Conservation (phyloP, 2,113 vertebrate species). For the Oreocharis arfaki region DNA sequence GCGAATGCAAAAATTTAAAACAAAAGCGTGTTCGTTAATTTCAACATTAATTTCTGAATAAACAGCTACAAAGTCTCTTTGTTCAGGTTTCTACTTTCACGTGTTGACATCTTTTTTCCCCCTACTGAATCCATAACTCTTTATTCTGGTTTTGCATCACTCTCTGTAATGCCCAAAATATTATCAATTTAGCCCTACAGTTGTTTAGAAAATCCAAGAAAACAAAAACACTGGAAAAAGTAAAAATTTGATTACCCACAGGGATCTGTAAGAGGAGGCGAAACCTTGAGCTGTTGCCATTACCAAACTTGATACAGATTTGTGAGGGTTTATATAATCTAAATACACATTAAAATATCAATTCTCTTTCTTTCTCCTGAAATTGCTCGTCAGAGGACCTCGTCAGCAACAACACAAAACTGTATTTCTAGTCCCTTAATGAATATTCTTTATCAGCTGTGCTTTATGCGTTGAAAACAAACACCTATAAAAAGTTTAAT, state of each 20-base stretch:
- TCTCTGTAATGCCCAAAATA: neutral
- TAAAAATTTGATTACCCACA: neutral
- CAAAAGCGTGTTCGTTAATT: neutral
- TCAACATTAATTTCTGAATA: neutral
- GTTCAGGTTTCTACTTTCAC: neutral
- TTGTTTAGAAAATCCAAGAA: neutral
- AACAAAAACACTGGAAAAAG: neutral
- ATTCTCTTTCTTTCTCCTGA: neutral
- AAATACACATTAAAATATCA: neutral
- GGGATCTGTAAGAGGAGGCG: neutral
- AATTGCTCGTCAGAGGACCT: neutral
- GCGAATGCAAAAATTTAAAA: neutral
- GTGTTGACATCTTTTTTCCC: neutral
- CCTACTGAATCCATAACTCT: neutral
- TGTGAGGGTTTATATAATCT: neutral
- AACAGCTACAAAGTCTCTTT: neutral
- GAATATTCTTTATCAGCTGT: constrained; percentile 34
- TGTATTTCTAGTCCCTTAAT: neutral
- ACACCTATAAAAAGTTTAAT: constrained; percentile 7
- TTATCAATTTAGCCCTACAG: neutral
- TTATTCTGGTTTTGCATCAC: neutral
- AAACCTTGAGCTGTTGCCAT: neutral
- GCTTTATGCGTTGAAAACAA: constrained; percentile 13
- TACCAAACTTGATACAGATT: neutral
- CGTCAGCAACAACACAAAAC: neutral